phyloP scores from a whole-genome alignment of 2,797 vertebrate genomes.

The Nasua narica region DNA sequence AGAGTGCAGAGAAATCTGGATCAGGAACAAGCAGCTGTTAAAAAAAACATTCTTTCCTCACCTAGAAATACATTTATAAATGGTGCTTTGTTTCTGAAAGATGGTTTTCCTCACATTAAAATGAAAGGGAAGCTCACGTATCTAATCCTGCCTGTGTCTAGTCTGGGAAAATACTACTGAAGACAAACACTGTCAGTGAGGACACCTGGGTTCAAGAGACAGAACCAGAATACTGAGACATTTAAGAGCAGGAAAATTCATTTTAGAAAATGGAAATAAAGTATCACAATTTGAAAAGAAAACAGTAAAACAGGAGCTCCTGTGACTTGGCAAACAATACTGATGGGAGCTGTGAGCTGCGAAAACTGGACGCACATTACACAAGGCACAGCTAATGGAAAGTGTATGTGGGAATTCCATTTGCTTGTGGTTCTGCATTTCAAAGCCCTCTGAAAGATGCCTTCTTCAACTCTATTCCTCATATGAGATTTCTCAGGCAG shows the following conservation, averaged over 20 bases:
- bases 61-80: conserved; percentile 35
- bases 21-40: neutral
- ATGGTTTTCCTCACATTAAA: neutral
- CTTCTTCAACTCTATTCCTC: neutral
- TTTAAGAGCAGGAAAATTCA: neutral
- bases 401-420: neutral
- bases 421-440: neutral
- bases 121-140: neutral
- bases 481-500: neutral
- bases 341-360: neutral
- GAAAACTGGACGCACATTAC: neutral
- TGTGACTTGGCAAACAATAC: conserved; percentile 16
- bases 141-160: neutral
- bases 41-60: neutral
- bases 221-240: neutral
- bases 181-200: neutral
- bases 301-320: conserved; percentile 14
- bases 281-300: neutral
- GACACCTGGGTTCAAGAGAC: neutral
- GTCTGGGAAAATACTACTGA: conserved; percentile 14
- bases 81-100: conserved; percentile 26
- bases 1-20: neutral
- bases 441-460: conserved; percentile 2
- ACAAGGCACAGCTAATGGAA: neutral
- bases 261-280: neutral